Evolutionary conservation across 2,113 vertebrate genomes (phyloP), one percentile per base, ranked within the genome.

Genomic region (Alouatta palliata): DNA sequence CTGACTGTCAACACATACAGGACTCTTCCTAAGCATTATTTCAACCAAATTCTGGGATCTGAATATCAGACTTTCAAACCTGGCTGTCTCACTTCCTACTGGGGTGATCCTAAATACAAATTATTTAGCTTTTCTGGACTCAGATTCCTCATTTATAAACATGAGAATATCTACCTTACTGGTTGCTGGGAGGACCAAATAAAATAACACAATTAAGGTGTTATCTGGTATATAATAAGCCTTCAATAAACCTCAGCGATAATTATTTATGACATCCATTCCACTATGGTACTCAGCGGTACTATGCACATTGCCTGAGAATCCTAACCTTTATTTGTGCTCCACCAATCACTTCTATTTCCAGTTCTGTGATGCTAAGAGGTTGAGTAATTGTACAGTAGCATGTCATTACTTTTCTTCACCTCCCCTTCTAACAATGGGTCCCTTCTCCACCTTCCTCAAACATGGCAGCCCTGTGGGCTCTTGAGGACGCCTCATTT

Each of bases 341-440:
- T 71, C 47, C 45, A 30, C 45, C 6, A 0, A 0, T 17, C 56
- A 40, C 1, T 30, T 70, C 85, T 14, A 6, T 20, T 35, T 75
- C 71, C 6, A 32, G 9, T 11, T 76, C 17, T 58, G 21, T 49
- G 25, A 64, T 4, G 12, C 32, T 58, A 49, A 9, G 7, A 11
- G 25, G 4, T 5, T 4, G 16, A 35, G 16, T 4, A 27, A 25
- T 1, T 7, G 8, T 6, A 11, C 52, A 37, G 77, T 40, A 52
- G 23, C 0, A 0, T 16, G 25, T 12, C 49, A 17, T 1, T 37
- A 45, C 3, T 3, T 58, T 27, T 58, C 81, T 43, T 81, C 58
- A 0, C 21, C n/a, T 77, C 27, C 47, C n/a, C 45, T 91, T 82
- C 45, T 75, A 54, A 45, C 45, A 45, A 23, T 30, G 35, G 23